Evolutionary conservation across 1,140 invertebrate genomes (phyloP).

Genomic region (Lasaia peninsularis): DNA sequence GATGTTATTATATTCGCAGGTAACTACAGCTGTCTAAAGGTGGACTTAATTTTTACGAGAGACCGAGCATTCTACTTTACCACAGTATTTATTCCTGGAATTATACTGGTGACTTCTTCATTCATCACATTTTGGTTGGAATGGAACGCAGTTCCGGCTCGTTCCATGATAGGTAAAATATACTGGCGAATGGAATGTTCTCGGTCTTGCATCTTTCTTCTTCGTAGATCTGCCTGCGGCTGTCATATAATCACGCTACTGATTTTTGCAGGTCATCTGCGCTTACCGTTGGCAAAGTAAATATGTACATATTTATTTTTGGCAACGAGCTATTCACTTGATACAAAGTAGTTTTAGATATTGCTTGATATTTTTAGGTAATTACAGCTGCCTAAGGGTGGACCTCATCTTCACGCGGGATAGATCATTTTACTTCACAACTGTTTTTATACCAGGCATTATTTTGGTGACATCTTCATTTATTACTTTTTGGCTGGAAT

Average conservation of each 20-base stretch:
- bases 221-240: constrained; percentile 60
- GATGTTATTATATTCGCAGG: constrained; percentile 79
- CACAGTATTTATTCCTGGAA: constrained; percentile 93
- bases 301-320: constrained; percentile 21
- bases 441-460: constrained; percentile 96
- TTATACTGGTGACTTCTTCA: constrained; percentile 92
- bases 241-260: constrained; percentile 60
- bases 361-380: constrained; percentile 84
- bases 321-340: constrained; percentile 20
- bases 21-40: constrained; percentile 94
- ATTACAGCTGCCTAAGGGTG: constrained; percentile 95
- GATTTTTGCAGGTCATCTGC: constrained; percentile 49
- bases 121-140: constrained; percentile 96
- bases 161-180: constrained; percentile 90
- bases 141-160: constrained; percentile 93
- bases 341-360: constrained; percentile 56
- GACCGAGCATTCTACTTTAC: constrained; percentile 93
- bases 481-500: constrained; percentile 93
- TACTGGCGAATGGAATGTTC: constrained; percentile 57
- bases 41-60: constrained; percentile 88
- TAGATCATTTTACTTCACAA: constrained; percentile 96
- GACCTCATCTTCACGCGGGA: constrained; percentile 94
- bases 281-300: constrained; percentile 38
- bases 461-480: constrained; percentile 96
- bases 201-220: constrained; percentile 62